Conservation (phyloP, 2,888 invertebrate species). For the Lathronympha strigana region DNA sequence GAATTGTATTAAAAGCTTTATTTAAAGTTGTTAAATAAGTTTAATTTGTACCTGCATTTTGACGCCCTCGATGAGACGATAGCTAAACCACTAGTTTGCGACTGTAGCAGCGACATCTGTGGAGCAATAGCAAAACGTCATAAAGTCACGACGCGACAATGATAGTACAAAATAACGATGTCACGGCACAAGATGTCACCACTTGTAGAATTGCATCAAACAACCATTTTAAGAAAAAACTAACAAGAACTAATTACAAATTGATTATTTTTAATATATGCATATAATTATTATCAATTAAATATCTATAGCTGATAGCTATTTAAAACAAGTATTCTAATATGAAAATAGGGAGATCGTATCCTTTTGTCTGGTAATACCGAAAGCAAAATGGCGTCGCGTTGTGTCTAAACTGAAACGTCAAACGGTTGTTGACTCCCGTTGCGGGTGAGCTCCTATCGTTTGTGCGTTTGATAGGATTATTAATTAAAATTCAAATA, state of each 20-base stretch:
- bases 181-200: not conserved
- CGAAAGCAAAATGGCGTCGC: slow-evolving; percentile 44
- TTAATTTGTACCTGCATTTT: not conserved
- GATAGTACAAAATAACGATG: not conserved
- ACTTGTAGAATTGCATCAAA: not conserved
- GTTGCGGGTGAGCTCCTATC: slow-evolving; percentile 49
- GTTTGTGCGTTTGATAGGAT: slow-evolving; percentile 9
- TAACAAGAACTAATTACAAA: not conserved
- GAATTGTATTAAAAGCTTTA: not conserved
- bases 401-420: slow-evolving; percentile 53
- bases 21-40: slow-evolving; percentile 6
- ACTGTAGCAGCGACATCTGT: slow-evolving; percentile 14
- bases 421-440: slow-evolving; percentile 80
- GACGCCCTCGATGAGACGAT: slow-evolving; percentile 4
- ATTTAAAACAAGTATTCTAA: too few species aligned
- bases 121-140: not conserved
- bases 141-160: not conserved
- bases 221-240: not conserved
- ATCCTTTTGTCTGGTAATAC: not conserved
- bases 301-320: too few species aligned
- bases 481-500: slow-evolving; percentile 19
- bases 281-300: too few species aligned
- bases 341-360: slow-evolving; percentile 16
- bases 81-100: not conserved
- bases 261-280: too few species aligned